Conservation (phyloP, 30 jellyfish, hydroid and myxozoan species). For the Aurelia sp. region DNA sequence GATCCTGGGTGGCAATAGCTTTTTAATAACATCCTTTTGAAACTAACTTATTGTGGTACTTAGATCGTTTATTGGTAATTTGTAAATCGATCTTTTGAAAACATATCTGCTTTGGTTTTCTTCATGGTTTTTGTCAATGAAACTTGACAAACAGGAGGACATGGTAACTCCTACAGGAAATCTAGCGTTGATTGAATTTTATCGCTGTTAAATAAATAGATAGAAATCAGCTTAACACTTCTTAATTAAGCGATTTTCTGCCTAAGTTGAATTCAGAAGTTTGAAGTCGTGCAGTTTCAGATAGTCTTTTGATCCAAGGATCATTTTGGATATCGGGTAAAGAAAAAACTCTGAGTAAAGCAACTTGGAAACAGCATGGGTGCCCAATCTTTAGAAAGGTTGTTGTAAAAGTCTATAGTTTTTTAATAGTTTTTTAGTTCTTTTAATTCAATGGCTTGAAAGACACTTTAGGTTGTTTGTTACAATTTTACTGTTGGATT, state of each 20-base stretch:
- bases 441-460: no score
- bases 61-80: neutral
- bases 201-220: constrained; percentile 1
- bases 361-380: no score
- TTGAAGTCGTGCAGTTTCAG: no score
- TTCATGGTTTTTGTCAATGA: constrained; percentile 17
- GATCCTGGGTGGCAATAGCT: neutral
- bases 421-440: no score
- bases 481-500: no score
- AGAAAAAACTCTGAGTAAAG: no score
- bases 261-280: no score
- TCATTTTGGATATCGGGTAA: no score
- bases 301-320: no score
- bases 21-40: neutral
- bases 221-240: constrained; percentile 6
- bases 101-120: neutral
- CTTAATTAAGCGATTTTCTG: neutral
- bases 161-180: constrained; percentile 26
- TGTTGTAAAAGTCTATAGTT: no score
- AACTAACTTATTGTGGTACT: neutral
- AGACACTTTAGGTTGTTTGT: no score
- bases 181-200: neutral
- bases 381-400: no score
- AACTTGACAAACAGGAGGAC: neutral
- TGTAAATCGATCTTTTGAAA: neutral